phyloP scores from a whole-genome alignment of 2,888 invertebrate genomes.

The Octonoba sinensis region DNA sequence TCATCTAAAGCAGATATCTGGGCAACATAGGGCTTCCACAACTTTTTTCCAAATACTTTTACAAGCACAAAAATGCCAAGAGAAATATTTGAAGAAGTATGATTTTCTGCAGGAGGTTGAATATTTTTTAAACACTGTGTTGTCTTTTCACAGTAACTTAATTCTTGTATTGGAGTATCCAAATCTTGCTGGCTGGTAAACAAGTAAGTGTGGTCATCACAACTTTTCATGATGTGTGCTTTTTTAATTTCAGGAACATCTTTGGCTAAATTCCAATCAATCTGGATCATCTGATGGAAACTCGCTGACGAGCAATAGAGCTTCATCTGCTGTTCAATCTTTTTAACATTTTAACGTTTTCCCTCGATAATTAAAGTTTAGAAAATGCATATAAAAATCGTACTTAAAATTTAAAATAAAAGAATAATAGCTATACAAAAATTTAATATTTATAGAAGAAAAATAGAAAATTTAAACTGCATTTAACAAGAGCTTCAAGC shows the following conservation, averaged over 20 bases:
- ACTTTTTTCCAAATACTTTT: background rate
- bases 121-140: background rate
- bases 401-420: too few relatives aligned
- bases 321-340: too few relatives aligned
- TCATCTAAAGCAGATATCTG: background rate
- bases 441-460: too few relatives aligned
- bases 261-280: background rate
- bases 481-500: too few relatives aligned
- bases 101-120: background rate
- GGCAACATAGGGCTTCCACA: background rate
- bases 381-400: too few relatives aligned
- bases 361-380: too few relatives aligned
- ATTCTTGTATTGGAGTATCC: background rate
- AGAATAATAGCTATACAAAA: too few relatives aligned
- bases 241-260: too few relatives aligned
- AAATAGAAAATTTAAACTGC: too few relatives aligned
- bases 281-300: too few relatives aligned
- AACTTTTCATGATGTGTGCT: background rate
- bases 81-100: background rate
- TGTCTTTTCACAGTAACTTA: background rate
- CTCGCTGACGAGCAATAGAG: too few relatives aligned
- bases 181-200: background rate
- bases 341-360: too few relatives aligned
- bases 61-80: background rate
- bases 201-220: background rate